phyloP scores from a whole-genome alignment of 2,888 invertebrate species.

The Cremastobaeus sp. region DNA sequence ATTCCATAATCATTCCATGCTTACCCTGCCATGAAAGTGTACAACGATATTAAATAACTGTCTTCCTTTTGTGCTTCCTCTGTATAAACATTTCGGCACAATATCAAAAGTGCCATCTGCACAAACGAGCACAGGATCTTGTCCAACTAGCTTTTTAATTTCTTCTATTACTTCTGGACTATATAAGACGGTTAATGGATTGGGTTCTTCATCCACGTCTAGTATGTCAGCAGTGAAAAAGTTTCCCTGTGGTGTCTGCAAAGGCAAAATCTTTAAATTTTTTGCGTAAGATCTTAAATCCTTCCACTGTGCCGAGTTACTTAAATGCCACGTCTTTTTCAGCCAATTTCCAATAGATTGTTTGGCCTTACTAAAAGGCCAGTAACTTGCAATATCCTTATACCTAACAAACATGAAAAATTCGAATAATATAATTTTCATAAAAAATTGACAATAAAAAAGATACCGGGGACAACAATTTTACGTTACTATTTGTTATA shows the following conservation, averaged over 20 bases:
- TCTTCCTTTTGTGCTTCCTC: background rate
- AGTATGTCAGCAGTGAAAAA: background rate
- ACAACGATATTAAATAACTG: background rate
- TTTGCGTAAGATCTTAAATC: background rate
- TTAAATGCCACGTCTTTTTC: background rate
- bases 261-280: background rate
- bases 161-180: background rate
- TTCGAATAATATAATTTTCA: no score
- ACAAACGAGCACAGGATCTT: background rate
- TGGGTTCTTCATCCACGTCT: background rate
- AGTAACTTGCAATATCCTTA: no score
- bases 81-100: background rate
- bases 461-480: no score
- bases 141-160: background rate
- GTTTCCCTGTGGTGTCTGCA: background rate
- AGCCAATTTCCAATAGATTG: background rate
- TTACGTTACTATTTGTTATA: no score
- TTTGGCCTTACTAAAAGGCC: background rate
- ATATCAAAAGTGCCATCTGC: background rate
- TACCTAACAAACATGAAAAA: no score
- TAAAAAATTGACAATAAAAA: no score
- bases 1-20: no score
- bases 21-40: background rate
- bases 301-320: background rate
- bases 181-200: background rate